These are phyloP conservation scores for Drosophila histrio DNA, from an alignment of 2,888 invertebrate species.

Conservation along the genomic window DNA sequence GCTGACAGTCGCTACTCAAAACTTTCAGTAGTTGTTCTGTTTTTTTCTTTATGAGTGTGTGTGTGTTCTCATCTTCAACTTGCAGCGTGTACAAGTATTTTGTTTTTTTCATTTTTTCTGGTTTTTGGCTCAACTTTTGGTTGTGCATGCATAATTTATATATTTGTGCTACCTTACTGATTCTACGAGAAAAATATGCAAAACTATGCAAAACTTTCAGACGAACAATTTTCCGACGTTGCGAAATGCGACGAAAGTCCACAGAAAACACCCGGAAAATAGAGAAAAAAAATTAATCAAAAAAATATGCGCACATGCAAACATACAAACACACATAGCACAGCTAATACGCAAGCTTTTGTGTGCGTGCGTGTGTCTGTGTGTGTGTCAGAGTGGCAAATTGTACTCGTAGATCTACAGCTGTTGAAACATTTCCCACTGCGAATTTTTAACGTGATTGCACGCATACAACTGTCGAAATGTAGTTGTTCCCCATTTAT, in stretches of 20 bases:
- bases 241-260: conserved; percentile 22
- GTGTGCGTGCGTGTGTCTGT: conserved; percentile 2
- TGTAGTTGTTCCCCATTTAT: background rate
- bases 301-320: conserved; percentile 54
- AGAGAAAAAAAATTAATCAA: conserved; percentile 60
- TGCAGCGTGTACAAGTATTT: conserved; percentile 3
- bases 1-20: conserved; percentile 32
- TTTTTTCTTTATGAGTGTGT: background rate
- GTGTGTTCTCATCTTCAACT: conserved; percentile 19
- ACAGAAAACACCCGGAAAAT: background rate
- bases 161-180: conserved; percentile 57
- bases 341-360: conserved; percentile 20
- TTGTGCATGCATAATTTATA: conserved; percentile 72
- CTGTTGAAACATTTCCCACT: conserved; percentile 68
- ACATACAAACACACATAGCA: conserved; percentile 22
- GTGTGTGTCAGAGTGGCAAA: conserved; percentile 27
- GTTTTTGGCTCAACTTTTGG: conserved; percentile 43
- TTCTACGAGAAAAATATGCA: conserved; percentile 60
- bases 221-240: conserved; percentile 45
- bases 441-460: conserved; percentile 68
- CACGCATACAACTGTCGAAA: conserved; percentile 46
- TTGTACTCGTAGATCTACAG: conserved; percentile 48
- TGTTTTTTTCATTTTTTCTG: conserved; percentile 11
- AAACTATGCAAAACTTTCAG: conserved; percentile 75
- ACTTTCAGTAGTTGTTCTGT: conserved; percentile 32